A percentile compares a stretch with the other conserved stretches of the same genome.
These are phyloP conservation scores for Andrena chrysosceles DNA, from an alignment of 2,888 invertebrate species.

Conservation along the genomic window DNA sequence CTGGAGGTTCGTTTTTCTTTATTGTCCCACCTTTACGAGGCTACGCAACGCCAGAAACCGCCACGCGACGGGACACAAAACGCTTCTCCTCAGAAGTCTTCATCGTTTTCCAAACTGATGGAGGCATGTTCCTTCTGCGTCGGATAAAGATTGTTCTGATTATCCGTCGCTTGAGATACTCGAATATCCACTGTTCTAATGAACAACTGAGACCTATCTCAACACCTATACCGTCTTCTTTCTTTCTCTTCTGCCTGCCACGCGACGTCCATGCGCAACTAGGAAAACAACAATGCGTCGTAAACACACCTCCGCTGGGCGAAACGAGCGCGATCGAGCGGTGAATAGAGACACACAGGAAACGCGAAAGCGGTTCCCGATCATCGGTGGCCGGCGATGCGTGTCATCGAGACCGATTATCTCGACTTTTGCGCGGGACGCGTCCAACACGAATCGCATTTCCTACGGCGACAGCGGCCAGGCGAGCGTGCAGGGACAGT, in stretches of 20 bases:
- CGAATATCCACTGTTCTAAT: neutral
- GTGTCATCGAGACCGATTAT: conserved; percentile 65
- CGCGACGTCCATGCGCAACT: conserved; percentile 3
- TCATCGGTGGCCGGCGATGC: conserved; percentile 56
- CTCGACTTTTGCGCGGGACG: conserved; percentile 50
- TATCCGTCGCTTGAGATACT: no score
- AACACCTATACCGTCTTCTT: neutral
- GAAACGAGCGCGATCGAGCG: conserved; percentile 47
- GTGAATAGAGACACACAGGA: conserved; percentile 62
- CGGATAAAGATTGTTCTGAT: no score
- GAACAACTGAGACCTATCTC: neutral
- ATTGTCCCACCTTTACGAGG: no score
- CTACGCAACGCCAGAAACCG: no score
- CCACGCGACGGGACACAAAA: no score
- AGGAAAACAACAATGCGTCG: conserved; percentile 56
- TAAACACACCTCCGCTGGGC: conserved; percentile 53
- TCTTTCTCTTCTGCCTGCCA: neutral
- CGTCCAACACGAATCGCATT: conserved; percentile 47
- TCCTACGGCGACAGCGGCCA: conserved; percentile 17
- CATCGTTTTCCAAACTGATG: no score
- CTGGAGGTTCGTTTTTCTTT: no score
- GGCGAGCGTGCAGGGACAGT: neutral
- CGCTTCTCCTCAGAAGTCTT: no score
- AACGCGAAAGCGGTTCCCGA: conserved; percentile 64
- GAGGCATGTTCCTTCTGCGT: no score